Base-by-base conservation (phyloP, 2,113 vertebrate genomes). In the Cyanoderma ruficeps region DNA sequence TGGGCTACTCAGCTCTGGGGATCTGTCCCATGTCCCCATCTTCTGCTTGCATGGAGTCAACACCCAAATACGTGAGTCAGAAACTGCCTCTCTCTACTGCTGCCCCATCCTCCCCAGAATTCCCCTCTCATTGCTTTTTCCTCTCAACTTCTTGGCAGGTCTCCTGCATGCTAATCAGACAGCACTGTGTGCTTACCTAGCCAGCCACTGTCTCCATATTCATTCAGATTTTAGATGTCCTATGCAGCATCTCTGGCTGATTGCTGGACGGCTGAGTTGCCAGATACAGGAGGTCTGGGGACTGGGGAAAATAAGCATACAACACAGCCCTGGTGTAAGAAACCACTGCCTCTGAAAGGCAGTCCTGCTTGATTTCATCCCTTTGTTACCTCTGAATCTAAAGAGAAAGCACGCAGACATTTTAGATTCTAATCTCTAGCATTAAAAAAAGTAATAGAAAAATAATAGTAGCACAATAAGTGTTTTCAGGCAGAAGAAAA, bases 1-100 rank as follows among this genome's bases (percentile, higher is more conserved):
- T 10, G 33, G 42, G 23, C 20, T 47, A 14, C 3, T 21, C 3
- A 0, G 0, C 3, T 37, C 10, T n/a, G 11, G 3, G 19, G 42
- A 6, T 67, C 24, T 63, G n/a, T 14, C 13, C 33, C 18, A 5
- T 15, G 2, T 31, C 44, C 27, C 67, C 53, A 46, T 39, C 56
- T 78, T 84, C 33, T 42, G 56, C 44, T 39, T 13, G 3, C 23
- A 13, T 9, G 15, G 61, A 42, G 5, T 68, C 41, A 69, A 6
- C 9, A 11, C 33, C n/a, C 2, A 12, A 77, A 55, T 21, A 13
- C 12, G 13, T 50, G 20, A 46, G 11, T 18, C 67, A 76, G 21
- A 83, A 79, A 17, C 22, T 88, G n/a, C 39, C 20, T 2, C 1
- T 52, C 30, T 80, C 23, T 52, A 8, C 18, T 60, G 71, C 67